phyloP scores from a whole-genome alignment of 1,140 invertebrate species.

The Phthorimaea operculella region DNA sequence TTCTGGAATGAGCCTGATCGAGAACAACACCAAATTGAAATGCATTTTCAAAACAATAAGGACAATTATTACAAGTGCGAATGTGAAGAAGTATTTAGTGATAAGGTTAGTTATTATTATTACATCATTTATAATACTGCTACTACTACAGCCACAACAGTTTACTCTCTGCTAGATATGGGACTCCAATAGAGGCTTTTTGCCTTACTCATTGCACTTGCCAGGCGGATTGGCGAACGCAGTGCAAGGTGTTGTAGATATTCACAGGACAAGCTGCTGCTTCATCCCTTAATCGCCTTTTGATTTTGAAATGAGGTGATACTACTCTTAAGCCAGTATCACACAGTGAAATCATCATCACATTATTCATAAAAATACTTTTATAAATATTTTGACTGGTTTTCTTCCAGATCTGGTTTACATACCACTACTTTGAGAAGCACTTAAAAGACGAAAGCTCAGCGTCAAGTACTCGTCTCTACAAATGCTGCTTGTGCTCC shows the following conservation, averaged over 20 bases:
- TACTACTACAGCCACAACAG: too few relatives aligned
- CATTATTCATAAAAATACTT: background rate
- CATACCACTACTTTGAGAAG: constrained; percentile 44
- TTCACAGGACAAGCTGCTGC: too few relatives aligned
- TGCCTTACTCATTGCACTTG: too few relatives aligned
- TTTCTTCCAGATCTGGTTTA: constrained; percentile 47
- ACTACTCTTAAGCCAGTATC: too few relatives aligned
- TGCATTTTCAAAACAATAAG: constrained; percentile 46
- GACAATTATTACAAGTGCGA: constrained; percentile 59
- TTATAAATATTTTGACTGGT: background rate
- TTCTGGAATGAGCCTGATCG: constrained; percentile 65
- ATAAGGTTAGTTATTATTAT: constrained; percentile 41
- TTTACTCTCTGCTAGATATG: too few relatives aligned
- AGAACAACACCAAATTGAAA: constrained; percentile 49
- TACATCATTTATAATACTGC: background rate
- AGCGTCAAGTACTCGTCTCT: constrained; percentile 8
- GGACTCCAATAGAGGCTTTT: too few relatives aligned
- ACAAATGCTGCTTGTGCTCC: constrained; percentile 56
- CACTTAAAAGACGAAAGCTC: constrained; percentile 16
- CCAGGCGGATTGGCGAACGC: too few relatives aligned
- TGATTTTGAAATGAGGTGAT: too few relatives aligned
- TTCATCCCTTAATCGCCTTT: too few relatives aligned
- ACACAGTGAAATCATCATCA: too few relatives aligned
- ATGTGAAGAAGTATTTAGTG: constrained; percentile 54
- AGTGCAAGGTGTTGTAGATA: too few relatives aligned